Evolutionary conservation across 2,888 invertebrate species (phyloP), one percentile per base, ranked within the genome.

Genomic region (Brassicogethes aeneus): DNA sequence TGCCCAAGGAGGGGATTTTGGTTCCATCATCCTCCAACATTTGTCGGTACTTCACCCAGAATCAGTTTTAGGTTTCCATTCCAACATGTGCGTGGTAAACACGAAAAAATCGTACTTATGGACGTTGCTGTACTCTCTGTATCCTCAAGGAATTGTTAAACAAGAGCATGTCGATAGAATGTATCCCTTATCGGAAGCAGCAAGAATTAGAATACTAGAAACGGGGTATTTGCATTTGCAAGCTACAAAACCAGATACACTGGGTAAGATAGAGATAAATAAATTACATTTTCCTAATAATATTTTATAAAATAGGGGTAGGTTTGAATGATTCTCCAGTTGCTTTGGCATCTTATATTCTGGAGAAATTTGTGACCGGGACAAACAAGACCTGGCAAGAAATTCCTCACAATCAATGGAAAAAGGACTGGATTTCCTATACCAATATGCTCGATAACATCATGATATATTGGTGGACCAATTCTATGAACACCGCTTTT

Each of bases 181-280:
- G 59, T 78, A 75, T 52, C 79, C 80, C 0, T 40, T 77, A 3
- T 53, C 49, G 2, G 52, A 68, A 41, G 78, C 46, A 10, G 3
- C 12, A 3, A 12, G 3, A 7, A 32, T 7, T 3, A 10, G 7
- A 13, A 5, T 32, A 5, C 5, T 5, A 12, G 79, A 80, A 60
- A 59, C 59, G 34, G 82, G 80, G 1, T 82, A 80, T 52, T 63
- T 85, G 54, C 90, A 91, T 59, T 48, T 92, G 3, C 93, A 94
- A 61, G 78, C 86, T 0, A 90, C 91, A 0, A 92, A 90, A 62
- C 93, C 93, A 8, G 92, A 93, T 55, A 91, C 91, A 0, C 69
- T 89, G 49, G 91, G 89, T 85, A 62, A 64, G 32, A n/a, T n/a
- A n/a, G 5, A 5, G 23, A 23, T 23, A 7, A 23, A 23, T 23